Conservation (phyloP, 2,888 invertebrate genomes). For the Camptogramma bilineatum region DNA sequence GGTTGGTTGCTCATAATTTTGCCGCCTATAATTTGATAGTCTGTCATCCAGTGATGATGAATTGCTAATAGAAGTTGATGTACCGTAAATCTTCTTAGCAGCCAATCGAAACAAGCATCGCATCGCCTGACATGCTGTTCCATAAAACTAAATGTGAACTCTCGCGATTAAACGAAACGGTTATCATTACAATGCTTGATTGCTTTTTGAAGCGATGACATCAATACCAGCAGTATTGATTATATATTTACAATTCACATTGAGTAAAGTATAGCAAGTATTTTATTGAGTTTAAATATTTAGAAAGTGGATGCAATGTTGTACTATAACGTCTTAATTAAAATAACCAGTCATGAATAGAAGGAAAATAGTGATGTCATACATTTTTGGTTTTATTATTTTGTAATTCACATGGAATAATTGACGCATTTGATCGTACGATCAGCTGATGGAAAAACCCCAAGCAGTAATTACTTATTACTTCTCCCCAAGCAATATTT, state of each 20-base stretch:
- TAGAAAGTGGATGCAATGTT: constrained; percentile 29
- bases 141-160: constrained; percentile 18
- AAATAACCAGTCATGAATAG: not conserved
- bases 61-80: constrained; percentile 42
- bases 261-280: constrained; percentile 9
- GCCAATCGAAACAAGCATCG: constrained; percentile 25
- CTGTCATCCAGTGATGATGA: constrained; percentile 47
- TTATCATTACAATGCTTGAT: constrained; percentile 19
- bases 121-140: constrained; percentile 26
- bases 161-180: constrained; percentile 9
- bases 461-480: constrained; percentile 29
- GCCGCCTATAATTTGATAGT: constrained; percentile 42
- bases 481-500: constrained; percentile 33
- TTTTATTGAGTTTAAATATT: constrained; percentile 25
- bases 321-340: constrained; percentile 14
- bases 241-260: constrained; percentile 15
- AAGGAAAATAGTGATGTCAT: not conserved
- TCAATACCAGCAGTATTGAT: constrained; percentile 47
- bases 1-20: constrained; percentile 38
- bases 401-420: constrained; percentile 23
- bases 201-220: constrained; percentile 49
- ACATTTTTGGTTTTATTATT: constrained; percentile 4
- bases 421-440: constrained; percentile 23
- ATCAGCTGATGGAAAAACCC: constrained; percentile 43
- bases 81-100: constrained; percentile 19